Base-by-base conservation (phyloP, 92 coral and sea anemone species). In the Phenganax subtilis region DNA sequence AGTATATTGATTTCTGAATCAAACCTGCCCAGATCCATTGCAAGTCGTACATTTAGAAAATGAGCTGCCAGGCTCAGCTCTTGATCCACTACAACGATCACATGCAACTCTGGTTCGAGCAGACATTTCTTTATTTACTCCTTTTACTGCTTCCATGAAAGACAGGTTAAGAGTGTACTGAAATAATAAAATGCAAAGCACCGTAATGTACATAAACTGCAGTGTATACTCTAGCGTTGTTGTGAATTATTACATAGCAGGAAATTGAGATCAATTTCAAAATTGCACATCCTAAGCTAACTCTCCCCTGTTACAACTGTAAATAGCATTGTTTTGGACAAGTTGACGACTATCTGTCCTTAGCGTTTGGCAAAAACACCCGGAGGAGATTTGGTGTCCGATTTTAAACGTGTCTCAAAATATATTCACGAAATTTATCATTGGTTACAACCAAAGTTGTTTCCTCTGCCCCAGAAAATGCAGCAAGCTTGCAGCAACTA, bases 61-160 rank as follows among this genome's bases (percentile, higher is more conserved):
- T 28, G 97, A 90, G 54, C 97, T 92, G 2, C 99, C 99, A 12
- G 99, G 99, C 66, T 96, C 99, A 59, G 99, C 99, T 70, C 87
- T 87, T 63, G 87, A 87, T 15, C 99, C 99, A 85, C 86, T 84
- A 74, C 99, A 96, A 58, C 99, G 84, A 65, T 92, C 88, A 81
- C 99, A 96, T 25, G 86, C 81, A 7, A 96, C 97, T 70, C 88
- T 86, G 12, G 91, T 92, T 47, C 89, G 84, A 29, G 89, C 85
- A 51, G 99, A 87, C 72, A 96, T 84, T 66, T 92, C 96, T 83
- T 96, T 96, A 81, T 96, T 90, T 71, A 91, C 89, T 9, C 99
- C 99, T 78, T 92, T 96, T 2, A 91, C 97, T 51, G 99, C 91
- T 77, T 96, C 99, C 99, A 96, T 96, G 64, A 96, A 96, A 29